Base-by-base conservation (phyloP, 2,888 invertebrate species). In the Bursaphelenchus okinawaensis region DNA sequence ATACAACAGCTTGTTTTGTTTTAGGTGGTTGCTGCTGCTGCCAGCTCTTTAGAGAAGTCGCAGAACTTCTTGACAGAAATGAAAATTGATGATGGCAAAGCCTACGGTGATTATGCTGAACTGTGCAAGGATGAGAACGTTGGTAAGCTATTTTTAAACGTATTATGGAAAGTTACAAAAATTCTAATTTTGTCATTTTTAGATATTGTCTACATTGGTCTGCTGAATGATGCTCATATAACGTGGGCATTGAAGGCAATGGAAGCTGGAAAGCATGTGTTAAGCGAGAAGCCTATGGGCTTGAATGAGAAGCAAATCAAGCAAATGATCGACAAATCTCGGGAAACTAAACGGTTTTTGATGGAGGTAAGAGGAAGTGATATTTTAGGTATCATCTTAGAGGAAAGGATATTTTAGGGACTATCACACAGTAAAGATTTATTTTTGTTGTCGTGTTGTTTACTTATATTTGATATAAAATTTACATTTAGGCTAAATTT, bases 271-370 rank as follows among this genome's bases (percentile, higher is more conserved):
- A 93, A 93, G 83, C 89, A 91, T 78, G 89, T 94, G 0, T 85
- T 94, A 1, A 91, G 92, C 82, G 93, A 94, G 84, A 94, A 93
- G 83, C 92, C 93, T 0, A 84, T 93, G 67, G 89, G 90, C 58
- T 84, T 93, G 84, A 91, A 91, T 83, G 85, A 86, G 55, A 89
- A 89, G 75, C 89, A 92, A 83, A 87, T 89, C 0, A 86, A 87
- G 68, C 88, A 88, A 72, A 84, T 94, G 52, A 84, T 91, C 0
- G 74, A 81, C 8, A 76, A 83, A 29, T 91, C 93, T 0, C 87
- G 87, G 77, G 83, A 86, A 27, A 89, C 89, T 77, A 89, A 89
- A 6, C 83, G 89, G 0, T 91, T 92, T 79, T 83, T 91, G 0
- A 91, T 91, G 91, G 92, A 92, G 74, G 83, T 83, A 68, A 63